phyloP scores from a whole-genome alignment of 2,888 invertebrate species.

The Bedellia somnulentella region DNA sequence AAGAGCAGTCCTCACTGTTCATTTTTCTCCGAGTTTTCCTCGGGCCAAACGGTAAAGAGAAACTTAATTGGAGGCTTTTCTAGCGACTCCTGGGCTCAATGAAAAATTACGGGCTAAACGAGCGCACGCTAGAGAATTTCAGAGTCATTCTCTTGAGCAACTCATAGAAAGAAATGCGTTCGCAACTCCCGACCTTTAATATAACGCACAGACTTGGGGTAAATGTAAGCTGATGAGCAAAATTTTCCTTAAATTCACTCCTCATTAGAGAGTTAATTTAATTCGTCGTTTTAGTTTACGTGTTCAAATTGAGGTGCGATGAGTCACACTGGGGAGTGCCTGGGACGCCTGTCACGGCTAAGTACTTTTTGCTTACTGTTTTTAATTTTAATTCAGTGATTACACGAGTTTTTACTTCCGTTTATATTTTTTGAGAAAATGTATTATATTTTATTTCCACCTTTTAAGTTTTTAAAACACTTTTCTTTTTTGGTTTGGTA shows the following conservation, averaged over 20 bases:
- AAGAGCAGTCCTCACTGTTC: slow-evolving; percentile 45
- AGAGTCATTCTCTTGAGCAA: slow-evolving; percentile 34
- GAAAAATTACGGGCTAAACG: slow-evolving; percentile 60
- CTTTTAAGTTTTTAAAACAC: no score
- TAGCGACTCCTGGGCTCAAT: slow-evolving; percentile 54
- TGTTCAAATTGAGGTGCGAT: background rate
- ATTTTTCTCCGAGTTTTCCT: slow-evolving; percentile 49
- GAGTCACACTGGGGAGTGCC: background rate
- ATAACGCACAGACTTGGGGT: no score
- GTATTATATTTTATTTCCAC: no score
- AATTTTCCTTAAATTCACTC: slow-evolving; percentile 30
- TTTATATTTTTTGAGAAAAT: no score
- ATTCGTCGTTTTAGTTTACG: slow-evolving; percentile 4
- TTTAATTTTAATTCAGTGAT: no score
- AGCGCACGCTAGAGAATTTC: slow-evolving; percentile 53
- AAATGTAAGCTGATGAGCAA: slow-evolving; percentile 40
- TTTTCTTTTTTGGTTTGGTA: no score
- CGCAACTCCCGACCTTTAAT: slow-evolving; percentile 13
- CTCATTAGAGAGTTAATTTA: slow-evolving; percentile 17
- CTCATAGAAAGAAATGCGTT: slow-evolving; percentile 34
- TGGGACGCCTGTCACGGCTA: background rate
- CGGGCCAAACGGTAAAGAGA: slow-evolving; percentile 51
- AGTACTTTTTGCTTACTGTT: slow-evolving; percentile 1
- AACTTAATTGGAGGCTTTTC: slow-evolving; percentile 59
- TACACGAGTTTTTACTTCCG: no score